Conservation (phyloP, 2,888 invertebrate genomes). For the Trachelus iudaicus region DNA sequence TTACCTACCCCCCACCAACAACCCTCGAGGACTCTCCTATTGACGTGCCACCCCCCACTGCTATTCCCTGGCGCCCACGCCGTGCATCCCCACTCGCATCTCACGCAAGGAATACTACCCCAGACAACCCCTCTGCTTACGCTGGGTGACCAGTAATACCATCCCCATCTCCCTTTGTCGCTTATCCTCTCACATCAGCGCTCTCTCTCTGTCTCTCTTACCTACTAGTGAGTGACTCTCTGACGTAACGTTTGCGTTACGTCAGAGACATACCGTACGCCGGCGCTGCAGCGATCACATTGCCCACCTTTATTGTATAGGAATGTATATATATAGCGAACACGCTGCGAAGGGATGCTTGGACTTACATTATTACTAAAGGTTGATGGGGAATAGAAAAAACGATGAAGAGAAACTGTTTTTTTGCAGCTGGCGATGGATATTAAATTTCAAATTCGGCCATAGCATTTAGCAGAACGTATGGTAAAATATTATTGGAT, state of each 20-base stretch:
- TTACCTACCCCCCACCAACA: constrained; percentile 12
- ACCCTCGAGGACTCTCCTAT: constrained; percentile 41
- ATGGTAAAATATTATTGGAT: too few relatives aligned
- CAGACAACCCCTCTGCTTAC: constrained; percentile 3
- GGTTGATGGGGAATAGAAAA: too few relatives aligned
- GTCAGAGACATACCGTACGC: constrained; percentile 15
- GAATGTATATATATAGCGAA: too few relatives aligned
- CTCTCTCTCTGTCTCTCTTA: not conserved
- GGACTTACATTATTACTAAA: too few relatives aligned
- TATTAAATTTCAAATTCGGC: too few relatives aligned
- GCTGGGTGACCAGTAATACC: not conserved
- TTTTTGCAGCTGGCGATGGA: too few relatives aligned
- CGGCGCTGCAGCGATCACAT: constrained; percentile 22
- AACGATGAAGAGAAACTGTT: too few relatives aligned
- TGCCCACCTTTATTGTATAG: too few relatives aligned
- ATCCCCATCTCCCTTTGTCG: not conserved
- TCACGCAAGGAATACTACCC: too few relatives aligned
- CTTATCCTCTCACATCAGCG: not conserved
- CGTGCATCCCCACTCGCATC: not conserved
- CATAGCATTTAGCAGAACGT: too few relatives aligned
- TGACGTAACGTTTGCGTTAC: too few relatives aligned
- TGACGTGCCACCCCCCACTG: constrained; percentile 40
- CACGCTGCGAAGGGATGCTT: too few relatives aligned
- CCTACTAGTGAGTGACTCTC: constrained; percentile 26
- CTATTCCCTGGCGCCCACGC: constrained; percentile 4